A percentile compares a stretch with the other conserved stretches of the same genome.
Conservation (phyloP, 2,113 vertebrate species). For the Phaethornis superciliosus region DNA sequence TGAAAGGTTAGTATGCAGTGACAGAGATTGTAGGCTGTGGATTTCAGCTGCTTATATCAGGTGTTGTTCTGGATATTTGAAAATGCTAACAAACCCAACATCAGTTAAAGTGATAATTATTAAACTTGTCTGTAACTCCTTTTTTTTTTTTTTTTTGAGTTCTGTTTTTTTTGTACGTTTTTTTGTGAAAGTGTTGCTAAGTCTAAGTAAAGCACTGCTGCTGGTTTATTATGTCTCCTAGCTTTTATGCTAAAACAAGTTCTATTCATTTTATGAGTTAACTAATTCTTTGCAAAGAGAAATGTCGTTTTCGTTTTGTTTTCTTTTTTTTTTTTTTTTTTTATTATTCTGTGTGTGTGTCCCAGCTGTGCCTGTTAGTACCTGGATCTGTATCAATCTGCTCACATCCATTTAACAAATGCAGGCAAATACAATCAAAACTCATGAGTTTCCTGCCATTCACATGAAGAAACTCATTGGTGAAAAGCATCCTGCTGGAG, state of each 20-base stretch:
- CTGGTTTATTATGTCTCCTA: background rate
- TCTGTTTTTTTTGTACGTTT: background rate
- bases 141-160: background rate
- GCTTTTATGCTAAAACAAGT: background rate
- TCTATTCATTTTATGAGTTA: background rate
- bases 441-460: background rate
- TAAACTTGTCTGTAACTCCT: background rate
- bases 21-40: background rate
- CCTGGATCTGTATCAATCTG: background rate
- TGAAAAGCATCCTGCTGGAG: background rate
- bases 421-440: background rate
- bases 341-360: background rate
- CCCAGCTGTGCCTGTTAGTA: background rate
- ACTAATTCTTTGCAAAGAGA: background rate
- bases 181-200: background rate
- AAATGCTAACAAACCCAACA: background rate
- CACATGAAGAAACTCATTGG: background rate
- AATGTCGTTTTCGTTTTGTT: rapidly evolving
- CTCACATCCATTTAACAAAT: background rate
- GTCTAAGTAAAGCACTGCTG: background rate
- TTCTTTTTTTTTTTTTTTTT: background rate
- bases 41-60: background rate
- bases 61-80: background rate
- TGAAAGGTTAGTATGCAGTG: background rate
- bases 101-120: background rate